Evolutionary conservation across 2,888 invertebrate genomes (phyloP).

Genomic region (Drosophila borborema): DNA sequence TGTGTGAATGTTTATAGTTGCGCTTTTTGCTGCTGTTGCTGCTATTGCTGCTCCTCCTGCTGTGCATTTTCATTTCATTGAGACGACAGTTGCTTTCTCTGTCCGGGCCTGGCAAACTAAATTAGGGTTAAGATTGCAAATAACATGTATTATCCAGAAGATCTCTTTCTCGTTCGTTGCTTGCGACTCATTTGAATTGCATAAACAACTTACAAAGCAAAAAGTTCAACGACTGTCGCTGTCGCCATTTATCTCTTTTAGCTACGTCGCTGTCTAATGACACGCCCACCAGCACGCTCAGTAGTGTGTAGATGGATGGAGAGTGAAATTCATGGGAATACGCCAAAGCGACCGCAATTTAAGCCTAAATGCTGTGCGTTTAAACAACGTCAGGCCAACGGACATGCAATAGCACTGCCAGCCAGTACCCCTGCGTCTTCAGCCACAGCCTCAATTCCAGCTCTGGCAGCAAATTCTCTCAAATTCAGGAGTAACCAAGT

Average conservation of each 20-base stretch:
- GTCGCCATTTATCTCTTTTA: slow-evolving; percentile 79
- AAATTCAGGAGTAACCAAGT: slow-evolving; percentile 67
- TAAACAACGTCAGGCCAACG: slow-evolving; percentile 65
- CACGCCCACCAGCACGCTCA: slow-evolving; percentile 62
- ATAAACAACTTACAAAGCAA: slow-evolving; percentile 77
- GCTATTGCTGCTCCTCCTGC: slow-evolving; percentile 36
- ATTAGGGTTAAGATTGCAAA: slow-evolving; percentile 80
- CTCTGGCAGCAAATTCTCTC: slow-evolving; percentile 39
- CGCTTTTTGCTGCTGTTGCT: slow-evolving; percentile 69
- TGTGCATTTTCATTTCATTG: slow-evolving; percentile 76
- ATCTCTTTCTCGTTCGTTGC: background rate
- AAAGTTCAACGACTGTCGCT: slow-evolving; percentile 75
- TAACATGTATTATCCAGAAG: slow-evolving; percentile 72
- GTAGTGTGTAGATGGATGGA: slow-evolving; percentile 27
- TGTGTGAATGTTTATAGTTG: slow-evolving; percentile 67
- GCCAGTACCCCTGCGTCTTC: background rate
- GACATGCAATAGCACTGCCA: slow-evolving; percentile 59
- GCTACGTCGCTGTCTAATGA: slow-evolving; percentile 72
- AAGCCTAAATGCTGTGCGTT: slow-evolving; percentile 78
- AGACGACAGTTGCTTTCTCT: slow-evolving; percentile 65
- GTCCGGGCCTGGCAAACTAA: slow-evolving; percentile 69
- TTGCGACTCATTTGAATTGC: slow-evolving; percentile 75
- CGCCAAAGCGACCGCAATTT: slow-evolving; percentile 74
- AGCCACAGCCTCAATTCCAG: slow-evolving; percentile 20
- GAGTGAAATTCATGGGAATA: slow-evolving; percentile 64